A percentile compares a stretch with the other conserved stretches of the same genome.
Evolutionary conservation across 2,888 invertebrate genomes (phyloP).

Genomic region (Acrobeloides nanus): DNA sequence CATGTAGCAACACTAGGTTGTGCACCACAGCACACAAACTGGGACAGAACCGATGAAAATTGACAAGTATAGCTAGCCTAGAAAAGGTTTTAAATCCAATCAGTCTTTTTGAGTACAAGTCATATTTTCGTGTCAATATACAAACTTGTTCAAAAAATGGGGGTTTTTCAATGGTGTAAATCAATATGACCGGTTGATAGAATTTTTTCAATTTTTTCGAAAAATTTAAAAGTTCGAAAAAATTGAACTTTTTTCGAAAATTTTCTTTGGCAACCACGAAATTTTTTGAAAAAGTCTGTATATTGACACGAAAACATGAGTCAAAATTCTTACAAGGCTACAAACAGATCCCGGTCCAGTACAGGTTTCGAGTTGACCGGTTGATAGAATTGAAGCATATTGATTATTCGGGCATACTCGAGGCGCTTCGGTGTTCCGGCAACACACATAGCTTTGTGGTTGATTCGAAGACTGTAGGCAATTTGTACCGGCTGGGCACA

Average conservation of each 20-base stretch:
- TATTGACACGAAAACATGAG: no score
- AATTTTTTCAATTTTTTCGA: no score
- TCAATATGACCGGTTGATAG: no score
- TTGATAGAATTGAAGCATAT: constrained; percentile 37
- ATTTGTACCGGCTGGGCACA: constrained; percentile 29
- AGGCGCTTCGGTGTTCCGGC: constrained; percentile 26
- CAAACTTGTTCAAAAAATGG: constrained; percentile 4
- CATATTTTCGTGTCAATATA: no score
- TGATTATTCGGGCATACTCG: constrained; percentile 43
- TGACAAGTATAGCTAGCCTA: constrained; percentile 41
- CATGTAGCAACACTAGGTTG: constrained; percentile 25
- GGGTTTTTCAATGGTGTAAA: no score
- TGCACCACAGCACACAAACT: constrained; percentile 46
- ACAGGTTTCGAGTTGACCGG: constrained; percentile 36
- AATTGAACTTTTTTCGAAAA: no score
- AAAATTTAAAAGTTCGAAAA: no score
- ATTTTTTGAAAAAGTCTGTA: no score
- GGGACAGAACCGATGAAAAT: constrained; percentile 31
- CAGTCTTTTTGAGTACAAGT: no score
- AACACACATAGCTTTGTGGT: constrained; percentile 26
- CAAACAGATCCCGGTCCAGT: constrained; percentile 40
- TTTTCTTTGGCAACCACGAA: no score
- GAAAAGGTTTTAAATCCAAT: constrained; percentile 1
- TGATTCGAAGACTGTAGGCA: constrained; percentile 32
- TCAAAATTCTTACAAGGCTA: constrained; percentile 24